Conservation (phyloP, 2,888 invertebrate genomes). For the Horisme vitalbata region DNA sequence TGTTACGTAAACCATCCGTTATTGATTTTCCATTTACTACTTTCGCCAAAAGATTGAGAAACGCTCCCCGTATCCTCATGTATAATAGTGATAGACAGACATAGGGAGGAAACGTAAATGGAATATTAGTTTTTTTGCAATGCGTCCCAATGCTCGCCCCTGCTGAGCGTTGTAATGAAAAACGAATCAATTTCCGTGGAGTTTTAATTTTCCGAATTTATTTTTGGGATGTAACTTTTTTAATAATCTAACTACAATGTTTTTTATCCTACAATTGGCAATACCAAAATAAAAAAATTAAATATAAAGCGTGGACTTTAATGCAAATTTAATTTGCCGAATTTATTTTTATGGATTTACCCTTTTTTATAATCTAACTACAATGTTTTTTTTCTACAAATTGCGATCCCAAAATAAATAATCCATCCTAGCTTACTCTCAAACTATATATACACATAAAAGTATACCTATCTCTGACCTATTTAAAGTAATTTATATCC, state of each 20-base stretch:
- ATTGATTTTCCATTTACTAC: conserved; percentile 6
- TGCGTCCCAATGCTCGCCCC: conserved; percentile 61
- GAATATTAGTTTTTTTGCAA: conserved; percentile 76
- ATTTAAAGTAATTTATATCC: not conserved
- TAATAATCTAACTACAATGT: not conserved
- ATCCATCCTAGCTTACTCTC: no score
- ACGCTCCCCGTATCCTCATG: conserved; percentile 12
- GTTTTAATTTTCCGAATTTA: conserved; percentile 41
- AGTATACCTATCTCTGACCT: no score
- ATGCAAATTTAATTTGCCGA: no score
- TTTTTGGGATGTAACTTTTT: not conserved
- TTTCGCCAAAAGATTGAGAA: conserved; percentile 20
- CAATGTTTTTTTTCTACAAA: no score
- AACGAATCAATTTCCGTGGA: conserved; percentile 69
- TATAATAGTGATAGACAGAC: conserved; percentile 37
- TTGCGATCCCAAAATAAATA: no score
- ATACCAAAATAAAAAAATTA: no score
- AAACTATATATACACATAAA: no score
- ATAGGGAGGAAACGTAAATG: conserved; percentile 67
- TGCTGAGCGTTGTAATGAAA: conserved; percentile 68
- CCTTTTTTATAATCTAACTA: no score
- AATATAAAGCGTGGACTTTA: no score
- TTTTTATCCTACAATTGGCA: no score
- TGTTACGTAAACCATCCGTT: not conserved
- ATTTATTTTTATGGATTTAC: no score